phyloP scores from a whole-genome alignment of 35 echinoderm and acorn worm species.

The Eucidaris tribuloides region DNA sequence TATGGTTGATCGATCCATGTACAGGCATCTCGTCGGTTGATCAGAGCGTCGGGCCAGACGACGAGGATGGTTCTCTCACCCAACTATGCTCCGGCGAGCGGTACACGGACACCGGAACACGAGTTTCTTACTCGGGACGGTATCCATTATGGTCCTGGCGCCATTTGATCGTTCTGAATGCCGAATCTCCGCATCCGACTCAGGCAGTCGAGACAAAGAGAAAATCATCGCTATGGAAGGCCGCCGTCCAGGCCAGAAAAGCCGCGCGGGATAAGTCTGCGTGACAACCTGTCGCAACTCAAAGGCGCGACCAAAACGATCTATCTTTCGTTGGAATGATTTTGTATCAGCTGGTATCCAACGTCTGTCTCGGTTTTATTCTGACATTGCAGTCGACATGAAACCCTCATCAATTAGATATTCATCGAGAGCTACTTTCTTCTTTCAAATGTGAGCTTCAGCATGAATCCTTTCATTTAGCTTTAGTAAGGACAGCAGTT shows the following conservation, averaged over 20 bases:
- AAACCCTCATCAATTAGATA: neutral
- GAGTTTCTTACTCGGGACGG: neutral
- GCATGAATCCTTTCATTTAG: conserved; percentile 11
- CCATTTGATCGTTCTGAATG: neutral
- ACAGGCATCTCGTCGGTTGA: neutral
- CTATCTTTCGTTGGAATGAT: neutral
- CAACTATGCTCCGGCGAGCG: neutral
- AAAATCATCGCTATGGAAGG: too few species aligned
- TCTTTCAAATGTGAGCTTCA: neutral
- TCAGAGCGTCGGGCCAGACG: neutral
- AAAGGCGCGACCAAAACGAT: neutral
- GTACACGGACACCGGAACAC: neutral
- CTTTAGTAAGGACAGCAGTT: neutral
- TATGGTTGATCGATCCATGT: neutral
- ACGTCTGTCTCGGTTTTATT: neutral
- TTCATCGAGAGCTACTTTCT: neutral
- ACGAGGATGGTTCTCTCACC: neutral
- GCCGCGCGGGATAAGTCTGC: too few species aligned
- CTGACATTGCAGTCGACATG: neutral
- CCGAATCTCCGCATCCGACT: neutral
- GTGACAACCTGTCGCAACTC: neutral
- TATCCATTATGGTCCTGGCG: neutral
- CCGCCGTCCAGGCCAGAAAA: too few species aligned
- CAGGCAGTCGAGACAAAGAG: neutral
- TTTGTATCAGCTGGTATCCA: conserved; percentile 8